These are phyloP conservation scores for Syrmaticus mikado DNA, from an alignment of 2,113 vertebrate genomes.

Conservation along the genomic window DNA sequence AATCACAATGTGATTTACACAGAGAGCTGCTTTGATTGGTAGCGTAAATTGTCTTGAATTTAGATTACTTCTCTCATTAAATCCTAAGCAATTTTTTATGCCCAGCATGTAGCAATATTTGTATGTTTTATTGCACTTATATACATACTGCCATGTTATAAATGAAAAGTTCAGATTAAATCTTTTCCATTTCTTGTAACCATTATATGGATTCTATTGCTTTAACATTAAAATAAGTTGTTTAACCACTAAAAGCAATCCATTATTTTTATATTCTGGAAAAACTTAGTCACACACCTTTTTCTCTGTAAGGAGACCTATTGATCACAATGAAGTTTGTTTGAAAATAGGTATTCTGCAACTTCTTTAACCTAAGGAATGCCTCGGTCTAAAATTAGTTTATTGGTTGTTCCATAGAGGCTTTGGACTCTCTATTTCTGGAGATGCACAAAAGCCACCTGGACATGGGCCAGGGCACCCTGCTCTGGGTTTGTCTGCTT, in stretches of 20 bases:
- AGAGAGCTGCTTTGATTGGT: background rate
- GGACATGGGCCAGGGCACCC: background rate
- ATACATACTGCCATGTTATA: background rate
- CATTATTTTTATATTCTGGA: background rate
- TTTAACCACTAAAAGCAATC: background rate
- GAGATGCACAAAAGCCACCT: background rate
- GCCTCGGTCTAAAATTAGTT: background rate
- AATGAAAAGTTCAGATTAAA: background rate
- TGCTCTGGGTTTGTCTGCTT: background rate
- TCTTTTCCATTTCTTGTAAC: background rate
- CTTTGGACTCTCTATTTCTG: background rate
- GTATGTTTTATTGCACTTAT: fast-evolving
- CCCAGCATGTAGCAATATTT: background rate
- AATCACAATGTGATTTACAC: background rate
- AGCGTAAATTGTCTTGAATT: background rate
- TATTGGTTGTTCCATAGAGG: background rate
- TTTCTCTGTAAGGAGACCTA: background rate
- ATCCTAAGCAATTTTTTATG: background rate
- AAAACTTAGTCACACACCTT: background rate
- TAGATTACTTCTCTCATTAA: background rate
- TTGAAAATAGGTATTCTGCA: background rate
- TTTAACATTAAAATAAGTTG: background rate
- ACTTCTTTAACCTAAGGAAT: background rate
- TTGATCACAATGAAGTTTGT: background rate
- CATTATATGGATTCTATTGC: background rate